Conservation (phyloP, 2,113 vertebrate species). For the Stercorarius parasiticus region DNA sequence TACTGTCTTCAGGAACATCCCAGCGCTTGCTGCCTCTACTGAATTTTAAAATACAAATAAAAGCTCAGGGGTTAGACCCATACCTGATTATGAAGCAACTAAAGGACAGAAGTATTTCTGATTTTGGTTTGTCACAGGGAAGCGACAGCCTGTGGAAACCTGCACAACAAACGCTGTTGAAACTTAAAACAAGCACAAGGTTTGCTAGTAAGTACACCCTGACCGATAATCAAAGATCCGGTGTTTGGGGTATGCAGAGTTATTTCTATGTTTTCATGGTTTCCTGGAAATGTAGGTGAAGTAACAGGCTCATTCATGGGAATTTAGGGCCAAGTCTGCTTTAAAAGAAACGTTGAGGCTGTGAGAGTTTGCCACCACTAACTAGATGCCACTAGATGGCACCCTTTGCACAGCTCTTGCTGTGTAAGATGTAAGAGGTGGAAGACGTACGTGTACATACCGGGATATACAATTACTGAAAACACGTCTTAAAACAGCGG, state of each 20-base stretch:
- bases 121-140: not conserved
- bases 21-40: not conserved
- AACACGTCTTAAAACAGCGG: accelerated
- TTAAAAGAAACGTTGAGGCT: not conserved
- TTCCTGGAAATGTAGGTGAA: not conserved
- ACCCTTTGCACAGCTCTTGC: not conserved
- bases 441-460: no score
- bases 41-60: not conserved
- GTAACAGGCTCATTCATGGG: not conserved
- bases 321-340: not conserved
- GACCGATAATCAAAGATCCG: not conserved
- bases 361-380: not conserved
- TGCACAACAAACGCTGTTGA: not conserved
- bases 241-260: not conserved
- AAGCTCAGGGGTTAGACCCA: accelerated
- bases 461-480: accelerated
- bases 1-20: not conserved
- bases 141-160: not conserved
- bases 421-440: no score
- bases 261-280: not conserved
- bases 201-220: not conserved
- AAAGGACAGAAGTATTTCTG: not conserved
- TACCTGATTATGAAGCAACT: not conserved
- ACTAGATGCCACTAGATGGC: not conserved
- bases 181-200: not conserved